A percentile compares a stretch with the other conserved stretches of the same genome.
phyloP scores from a whole-genome alignment of 2,888 invertebrate species.

The Platypus cylindrus region DNA sequence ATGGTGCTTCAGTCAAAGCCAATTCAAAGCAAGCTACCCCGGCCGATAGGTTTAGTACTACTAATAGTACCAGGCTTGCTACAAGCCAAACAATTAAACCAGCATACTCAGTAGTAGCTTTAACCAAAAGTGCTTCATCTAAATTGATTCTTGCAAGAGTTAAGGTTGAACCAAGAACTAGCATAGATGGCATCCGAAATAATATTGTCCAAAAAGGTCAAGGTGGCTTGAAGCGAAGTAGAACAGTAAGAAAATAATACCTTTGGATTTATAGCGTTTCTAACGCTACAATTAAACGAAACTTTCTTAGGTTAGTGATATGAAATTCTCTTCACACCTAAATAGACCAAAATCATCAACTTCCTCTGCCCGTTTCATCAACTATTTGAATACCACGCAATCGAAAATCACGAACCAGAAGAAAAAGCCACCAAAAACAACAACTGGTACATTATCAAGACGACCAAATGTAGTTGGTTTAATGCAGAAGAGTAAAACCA shows the following conservation, averaged over 20 bases:
- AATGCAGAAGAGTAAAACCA: slow-evolving; percentile 24
- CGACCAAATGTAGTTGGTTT: slow-evolving; percentile 8
- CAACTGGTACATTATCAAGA: not conserved
- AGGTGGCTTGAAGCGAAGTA: slow-evolving; percentile 10
- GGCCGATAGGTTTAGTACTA: slow-evolving; percentile 2
- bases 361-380: not conserved
- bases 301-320: slow-evolving; percentile 26
- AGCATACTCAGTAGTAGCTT: slow-evolving; percentile 20
- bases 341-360: slow-evolving; percentile 7
- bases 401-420: not conserved
- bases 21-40: not conserved
- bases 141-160: slow-evolving; percentile 26
- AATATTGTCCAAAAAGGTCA: not conserved
- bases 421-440: not conserved
- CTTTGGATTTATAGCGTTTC: slow-evolving; percentile 2
- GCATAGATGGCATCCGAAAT: not conserved
- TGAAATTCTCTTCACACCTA: slow-evolving; percentile 21
- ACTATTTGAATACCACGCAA: not conserved
- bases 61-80: slow-evolving; percentile 2
- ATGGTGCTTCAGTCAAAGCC: slow-evolving; percentile 18
- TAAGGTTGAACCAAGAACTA: slow-evolving; percentile 21
- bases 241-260: slow-evolving; percentile 10
- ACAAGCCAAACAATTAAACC: slow-evolving; percentile 4
- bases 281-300: not conserved
- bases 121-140: slow-evolving; percentile 32